phyloP scores from a whole-genome alignment of 2,888 invertebrate genomes.

The Drosophila tripunctata region DNA sequence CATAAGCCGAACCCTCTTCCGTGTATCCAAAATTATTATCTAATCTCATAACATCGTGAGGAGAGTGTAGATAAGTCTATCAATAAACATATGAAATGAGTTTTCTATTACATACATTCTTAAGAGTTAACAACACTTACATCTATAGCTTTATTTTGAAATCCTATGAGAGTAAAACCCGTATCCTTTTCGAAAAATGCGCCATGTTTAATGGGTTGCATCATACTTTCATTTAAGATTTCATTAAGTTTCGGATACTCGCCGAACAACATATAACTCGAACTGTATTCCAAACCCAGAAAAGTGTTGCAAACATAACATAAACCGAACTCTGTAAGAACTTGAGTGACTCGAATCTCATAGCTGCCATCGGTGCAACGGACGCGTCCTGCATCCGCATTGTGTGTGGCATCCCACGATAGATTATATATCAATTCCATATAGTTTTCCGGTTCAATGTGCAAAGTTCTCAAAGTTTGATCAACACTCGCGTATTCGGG shows the following conservation, averaged over 20 bases:
- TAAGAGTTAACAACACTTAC: too few relatives aligned
- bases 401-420: conserved; percentile 71
- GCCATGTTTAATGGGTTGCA: conserved; percentile 42
- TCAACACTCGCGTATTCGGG: conserved; percentile 69
- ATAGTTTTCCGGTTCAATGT: conserved; percentile 79
- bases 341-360: conserved; percentile 68
- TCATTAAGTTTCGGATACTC: conserved; percentile 50
- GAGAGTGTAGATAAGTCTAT: conserved; percentile 80
- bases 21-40: conserved; percentile 74
- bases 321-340: conserved; percentile 83
- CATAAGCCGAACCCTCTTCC: conserved; percentile 65
- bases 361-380: conserved; percentile 62
- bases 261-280: conserved; percentile 75
- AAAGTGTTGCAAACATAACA: conserved; percentile 81
- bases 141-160: conserved; percentile 60
- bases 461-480: conserved; percentile 58
- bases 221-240: conserved; percentile 3
- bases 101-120: too few relatives aligned
- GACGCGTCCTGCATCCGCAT: conserved; percentile 50
- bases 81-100: neutral
- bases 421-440: conserved; percentile 83
- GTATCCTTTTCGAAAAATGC: conserved; percentile 10
- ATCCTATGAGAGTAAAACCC: conserved; percentile 76
- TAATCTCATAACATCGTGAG: conserved; percentile 81
- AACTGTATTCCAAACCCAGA: conserved; percentile 69